Evolutionary conservation across 2,888 invertebrate species (phyloP).

Genomic region (Colostygia pectinataria): DNA sequence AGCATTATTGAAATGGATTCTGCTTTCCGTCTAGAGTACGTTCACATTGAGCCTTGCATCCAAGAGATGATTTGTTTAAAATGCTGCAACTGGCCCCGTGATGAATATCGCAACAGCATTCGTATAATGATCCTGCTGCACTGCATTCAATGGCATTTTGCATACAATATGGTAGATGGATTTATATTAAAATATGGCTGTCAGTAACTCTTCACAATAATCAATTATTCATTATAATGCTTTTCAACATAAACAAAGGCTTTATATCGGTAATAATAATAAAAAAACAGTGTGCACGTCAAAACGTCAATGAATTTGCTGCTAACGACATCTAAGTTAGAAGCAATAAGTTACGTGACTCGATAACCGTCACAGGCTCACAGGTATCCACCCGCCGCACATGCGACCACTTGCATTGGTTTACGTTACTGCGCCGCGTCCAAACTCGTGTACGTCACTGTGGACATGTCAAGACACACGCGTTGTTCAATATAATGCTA

Average conservation of each 20-base stretch:
- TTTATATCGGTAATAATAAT: too few species aligned
- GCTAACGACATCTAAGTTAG: too few species aligned
- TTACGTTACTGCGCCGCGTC: too few species aligned
- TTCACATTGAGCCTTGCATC: constrained; percentile 40
- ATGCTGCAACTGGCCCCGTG: constrained; percentile 69
- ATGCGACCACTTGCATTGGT: too few species aligned
- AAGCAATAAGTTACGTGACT: too few species aligned
- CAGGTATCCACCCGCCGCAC: too few species aligned
- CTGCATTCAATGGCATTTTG: constrained; percentile 82
- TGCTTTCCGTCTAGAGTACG: constrained; percentile 41
- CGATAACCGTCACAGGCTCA: too few species aligned
- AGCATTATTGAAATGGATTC: constrained; percentile 67
- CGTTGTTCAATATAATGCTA: too few species aligned
- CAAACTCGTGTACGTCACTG: too few species aligned
- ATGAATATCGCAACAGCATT: constrained; percentile 80
- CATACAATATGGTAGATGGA: constrained; percentile 82
- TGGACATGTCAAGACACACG: too few species aligned
- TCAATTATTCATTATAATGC: constrained; percentile 82
- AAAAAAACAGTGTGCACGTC: too few species aligned
- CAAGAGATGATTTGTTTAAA: constrained; percentile 81
- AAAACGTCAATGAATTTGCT: too few species aligned
- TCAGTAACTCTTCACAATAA: constrained; percentile 78
- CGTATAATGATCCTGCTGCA: constrained; percentile 81
- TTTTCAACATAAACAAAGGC: constrained; percentile 74
- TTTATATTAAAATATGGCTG: constrained; percentile 83